Evolutionary conservation across 2,797 vertebrate species (phyloP).

Genomic region (Bothrops alternatus): DNA sequence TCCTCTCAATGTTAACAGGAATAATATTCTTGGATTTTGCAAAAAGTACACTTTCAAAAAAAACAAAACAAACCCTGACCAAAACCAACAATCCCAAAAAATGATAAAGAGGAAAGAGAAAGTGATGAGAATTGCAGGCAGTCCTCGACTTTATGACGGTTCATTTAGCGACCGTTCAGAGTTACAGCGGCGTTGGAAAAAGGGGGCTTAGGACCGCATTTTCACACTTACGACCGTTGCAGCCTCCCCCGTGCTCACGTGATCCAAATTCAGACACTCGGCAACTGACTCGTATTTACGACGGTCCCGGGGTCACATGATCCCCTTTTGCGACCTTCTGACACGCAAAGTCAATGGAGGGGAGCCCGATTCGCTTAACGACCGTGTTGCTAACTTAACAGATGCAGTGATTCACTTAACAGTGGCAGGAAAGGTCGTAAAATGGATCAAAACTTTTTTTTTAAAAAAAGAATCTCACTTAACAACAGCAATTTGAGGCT

Average conservation of each 20-base stretch:
- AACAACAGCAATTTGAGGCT: too few species aligned
- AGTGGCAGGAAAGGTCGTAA: too few species aligned
- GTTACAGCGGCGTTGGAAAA: not conserved
- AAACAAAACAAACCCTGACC: not conserved
- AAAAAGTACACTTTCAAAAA: not conserved
- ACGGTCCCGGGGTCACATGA: not conserved
- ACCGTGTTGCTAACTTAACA: not conserved
- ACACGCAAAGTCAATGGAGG: too few species aligned
- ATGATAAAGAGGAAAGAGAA: too few species aligned
- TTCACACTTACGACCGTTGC: not conserved
- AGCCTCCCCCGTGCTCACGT: fast-evolving
- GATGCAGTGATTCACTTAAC: not conserved
- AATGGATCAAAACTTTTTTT: too few species aligned
- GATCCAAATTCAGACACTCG: not conserved
- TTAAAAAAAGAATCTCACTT: too few species aligned
- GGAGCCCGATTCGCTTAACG: not conserved
- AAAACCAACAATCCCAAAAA: too few species aligned
- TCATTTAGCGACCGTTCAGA: not conserved
- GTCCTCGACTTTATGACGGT: not conserved
- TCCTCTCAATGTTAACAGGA: not conserved
- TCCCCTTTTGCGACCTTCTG: too few species aligned
- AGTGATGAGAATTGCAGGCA: not conserved
- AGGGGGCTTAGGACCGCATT: not conserved
- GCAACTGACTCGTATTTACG: not conserved
- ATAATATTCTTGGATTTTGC: not conserved